Evolutionary conservation across 2,797 vertebrate species (phyloP).

Genomic region (Crypturellus tataupa): DNA sequence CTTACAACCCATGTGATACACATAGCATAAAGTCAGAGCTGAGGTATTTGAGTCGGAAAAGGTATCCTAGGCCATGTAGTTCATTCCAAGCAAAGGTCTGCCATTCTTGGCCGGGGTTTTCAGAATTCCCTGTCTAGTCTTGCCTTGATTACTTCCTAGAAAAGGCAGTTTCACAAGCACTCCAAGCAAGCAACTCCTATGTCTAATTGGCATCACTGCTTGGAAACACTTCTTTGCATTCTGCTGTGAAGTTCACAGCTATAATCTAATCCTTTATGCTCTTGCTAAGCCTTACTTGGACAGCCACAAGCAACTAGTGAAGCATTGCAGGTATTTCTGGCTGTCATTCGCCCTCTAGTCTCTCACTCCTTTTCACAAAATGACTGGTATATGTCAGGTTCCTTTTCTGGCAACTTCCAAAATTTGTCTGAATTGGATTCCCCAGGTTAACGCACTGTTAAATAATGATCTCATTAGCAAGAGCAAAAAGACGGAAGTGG

Average conservation of each 20-base stretch:
- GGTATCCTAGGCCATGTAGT: neutral
- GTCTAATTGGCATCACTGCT: slow-evolving; percentile 37
- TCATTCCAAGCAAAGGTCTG: slow-evolving; percentile 43
- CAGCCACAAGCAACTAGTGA: neutral
- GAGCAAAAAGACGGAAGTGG: neutral
- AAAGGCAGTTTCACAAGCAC: slow-evolving; percentile 65
- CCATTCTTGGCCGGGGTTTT: neutral
- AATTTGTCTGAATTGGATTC: slow-evolving; percentile 17
- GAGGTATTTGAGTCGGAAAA: neutral
- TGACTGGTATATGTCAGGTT: neutral
- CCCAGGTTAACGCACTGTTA: neutral
- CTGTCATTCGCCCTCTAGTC: neutral
- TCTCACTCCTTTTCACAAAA: neutral
- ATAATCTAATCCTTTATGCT: neutral
- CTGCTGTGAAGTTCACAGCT: slow-evolving; percentile 7
- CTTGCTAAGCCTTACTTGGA: neutral
- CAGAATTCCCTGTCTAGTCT: slow-evolving; percentile 53
- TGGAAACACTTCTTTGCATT: slow-evolving; percentile 44
- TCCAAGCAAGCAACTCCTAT: slow-evolving; percentile 17
- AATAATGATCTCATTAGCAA: slow-evolving; percentile 27
- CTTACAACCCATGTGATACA: neutral
- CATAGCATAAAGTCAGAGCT: neutral
- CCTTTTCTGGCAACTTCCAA: slow-evolving; percentile 2
- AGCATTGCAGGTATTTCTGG: slow-evolving; percentile 7
- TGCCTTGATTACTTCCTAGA: slow-evolving; percentile 65